Evolutionary conservation across 1,140 invertebrate species (phyloP).

Genomic region (Lethocerus indicus): DNA sequence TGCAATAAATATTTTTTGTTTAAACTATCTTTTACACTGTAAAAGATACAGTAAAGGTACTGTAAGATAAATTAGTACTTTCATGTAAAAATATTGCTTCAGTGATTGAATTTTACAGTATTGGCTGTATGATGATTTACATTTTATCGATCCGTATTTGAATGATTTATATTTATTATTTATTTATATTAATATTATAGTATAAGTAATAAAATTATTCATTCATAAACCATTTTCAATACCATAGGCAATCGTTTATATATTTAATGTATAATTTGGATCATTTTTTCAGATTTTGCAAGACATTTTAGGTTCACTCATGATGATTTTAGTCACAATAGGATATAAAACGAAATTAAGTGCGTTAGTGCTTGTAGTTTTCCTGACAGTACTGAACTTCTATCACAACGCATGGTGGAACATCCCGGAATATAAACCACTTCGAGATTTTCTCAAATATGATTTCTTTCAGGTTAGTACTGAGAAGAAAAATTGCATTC

Average conservation of each 20-base stretch:
- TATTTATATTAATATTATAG: slow-evolving; percentile 9
- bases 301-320: slow-evolving; percentile 79
- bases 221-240: slow-evolving; percentile 16
- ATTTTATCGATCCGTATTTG: too few species aligned
- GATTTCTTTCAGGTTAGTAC: slow-evolving; percentile 94
- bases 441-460: slow-evolving; percentile 98
- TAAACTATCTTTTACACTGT: too few species aligned
- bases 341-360: slow-evolving; percentile 98
- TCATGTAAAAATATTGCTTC: too few species aligned
- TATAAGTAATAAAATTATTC: too few species aligned
- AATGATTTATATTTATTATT: slow-evolving; percentile 6
- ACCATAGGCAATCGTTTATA: too few species aligned
- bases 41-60: too few species aligned
- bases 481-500: too few species aligned
- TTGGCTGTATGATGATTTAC: too few species aligned
- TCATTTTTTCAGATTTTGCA: slow-evolving; percentile 49
- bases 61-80: too few species aligned
- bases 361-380: slow-evolving; percentile 79
- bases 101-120: too few species aligned
- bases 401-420: slow-evolving; percentile 98
- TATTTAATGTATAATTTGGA: background rate
- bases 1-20: too few species aligned
- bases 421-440: slow-evolving; percentile 82
- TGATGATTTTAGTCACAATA: slow-evolving; percentile 93
- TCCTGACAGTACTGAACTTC: slow-evolving; percentile 81